Conservation (phyloP, 2,797 vertebrate genomes). For the Chaetodon trifasciatus region DNA sequence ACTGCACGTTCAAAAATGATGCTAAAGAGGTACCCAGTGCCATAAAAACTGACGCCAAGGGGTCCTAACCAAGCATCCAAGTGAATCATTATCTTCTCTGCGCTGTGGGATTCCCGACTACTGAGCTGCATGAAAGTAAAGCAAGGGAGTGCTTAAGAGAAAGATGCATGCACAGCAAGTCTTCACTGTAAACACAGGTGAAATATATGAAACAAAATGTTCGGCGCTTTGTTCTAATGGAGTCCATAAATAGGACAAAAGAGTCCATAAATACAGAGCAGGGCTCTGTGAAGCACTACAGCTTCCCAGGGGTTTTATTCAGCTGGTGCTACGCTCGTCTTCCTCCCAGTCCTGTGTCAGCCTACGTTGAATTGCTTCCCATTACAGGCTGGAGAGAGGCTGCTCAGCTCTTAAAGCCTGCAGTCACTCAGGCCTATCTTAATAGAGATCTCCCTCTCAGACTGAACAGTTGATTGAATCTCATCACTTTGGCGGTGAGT, state of each 20-base stretch:
- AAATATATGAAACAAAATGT: slow-evolving; percentile 49
- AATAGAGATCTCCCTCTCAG: slow-evolving; percentile 82
- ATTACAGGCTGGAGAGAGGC: slow-evolving; percentile 57
- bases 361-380: slow-evolving; percentile 55
- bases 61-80: too few relatives aligned
- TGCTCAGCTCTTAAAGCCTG: slow-evolving; percentile 63
- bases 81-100: neutral
- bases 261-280: slow-evolving; percentile 48
- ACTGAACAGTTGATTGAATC: slow-evolving; percentile 61
- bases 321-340: slow-evolving; percentile 18
- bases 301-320: slow-evolving; percentile 45
- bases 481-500: slow-evolving; percentile 56
- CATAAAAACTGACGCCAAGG: too few relatives aligned
- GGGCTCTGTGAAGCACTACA: slow-evolving; percentile 24
- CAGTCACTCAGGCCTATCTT: slow-evolving; percentile 79
- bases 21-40: too few relatives aligned
- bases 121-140: slow-evolving; percentile 11
- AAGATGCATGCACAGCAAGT: neutral
- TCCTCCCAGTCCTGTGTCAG: slow-evolving; percentile 40
- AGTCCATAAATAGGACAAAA: slow-evolving; percentile 63
- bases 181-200: slow-evolving; percentile 24
- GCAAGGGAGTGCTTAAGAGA: neutral
- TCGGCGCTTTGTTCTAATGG: slow-evolving; percentile 48
- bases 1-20: too few relatives aligned
- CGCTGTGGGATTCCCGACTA: slow-evolving; percentile 5